Conservation (phyloP, 2,113 vertebrate species). For the Pygoscelis adeliae region DNA sequence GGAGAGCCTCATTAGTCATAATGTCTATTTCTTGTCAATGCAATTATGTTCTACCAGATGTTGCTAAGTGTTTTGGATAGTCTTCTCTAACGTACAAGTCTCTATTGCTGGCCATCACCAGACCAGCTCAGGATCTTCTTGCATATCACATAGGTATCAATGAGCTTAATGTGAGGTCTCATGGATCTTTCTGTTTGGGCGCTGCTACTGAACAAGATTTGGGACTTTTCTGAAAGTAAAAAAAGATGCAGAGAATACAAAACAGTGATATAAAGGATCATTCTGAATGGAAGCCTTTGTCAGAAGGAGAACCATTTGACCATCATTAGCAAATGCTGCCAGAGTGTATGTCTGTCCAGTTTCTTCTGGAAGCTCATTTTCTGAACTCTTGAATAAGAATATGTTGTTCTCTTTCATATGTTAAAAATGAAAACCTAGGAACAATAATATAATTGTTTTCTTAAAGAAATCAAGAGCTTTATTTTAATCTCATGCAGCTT, state of each 20-base stretch:
- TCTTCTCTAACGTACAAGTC: neutral
- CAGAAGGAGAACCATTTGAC: neutral
- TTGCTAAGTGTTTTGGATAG: neutral
- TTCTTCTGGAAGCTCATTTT: neutral
- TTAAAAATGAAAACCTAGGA: neutral
- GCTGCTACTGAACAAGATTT: neutral
- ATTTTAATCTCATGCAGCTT: neutral
- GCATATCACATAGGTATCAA: accelerated
- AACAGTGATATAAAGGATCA: neutral
- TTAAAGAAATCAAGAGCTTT: neutral
- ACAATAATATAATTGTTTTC: neutral
- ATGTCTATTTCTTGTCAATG: neutral
- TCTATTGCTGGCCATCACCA: neutral
- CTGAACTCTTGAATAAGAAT: neutral
- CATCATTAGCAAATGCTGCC: neutral
- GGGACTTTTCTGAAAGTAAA: neutral
- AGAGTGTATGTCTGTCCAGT: neutral
- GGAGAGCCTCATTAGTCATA: neutral
- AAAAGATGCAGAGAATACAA: neutral
- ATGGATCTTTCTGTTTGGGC: neutral
- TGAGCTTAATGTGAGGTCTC: neutral
- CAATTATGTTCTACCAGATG: neutral
- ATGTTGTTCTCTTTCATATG: neutral
- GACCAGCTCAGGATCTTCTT: neutral
- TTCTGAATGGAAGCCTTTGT: neutral